Conservation (phyloP, 2,888 invertebrate species). For the Pyrgus malvae region DNA sequence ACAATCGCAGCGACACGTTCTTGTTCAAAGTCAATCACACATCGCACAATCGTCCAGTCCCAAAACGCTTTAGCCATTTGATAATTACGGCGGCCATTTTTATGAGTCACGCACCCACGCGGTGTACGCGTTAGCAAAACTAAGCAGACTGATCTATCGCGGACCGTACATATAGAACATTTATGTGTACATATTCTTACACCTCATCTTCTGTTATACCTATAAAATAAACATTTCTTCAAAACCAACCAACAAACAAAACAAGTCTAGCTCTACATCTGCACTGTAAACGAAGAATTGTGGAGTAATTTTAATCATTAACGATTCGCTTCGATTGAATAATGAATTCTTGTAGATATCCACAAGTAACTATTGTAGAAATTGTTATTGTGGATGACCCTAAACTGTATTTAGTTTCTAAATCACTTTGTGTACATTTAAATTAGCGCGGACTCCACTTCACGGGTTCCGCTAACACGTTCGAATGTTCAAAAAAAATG, state of each 20-base stretch:
- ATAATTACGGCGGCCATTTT: slow-evolving; percentile 21
- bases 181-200: slow-evolving; percentile 1
- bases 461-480: too few relatives aligned
- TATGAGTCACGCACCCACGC: slow-evolving; percentile 17
- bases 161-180: background rate
- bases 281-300: background rate
- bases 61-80: slow-evolving; percentile 2
- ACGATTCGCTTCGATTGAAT: too few relatives aligned
- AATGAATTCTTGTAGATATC: too few relatives aligned
- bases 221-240: background rate
- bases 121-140: slow-evolving; percentile 7
- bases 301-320: too few relatives aligned
- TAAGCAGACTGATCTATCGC: slow-evolving; percentile 1
- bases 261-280: background rate
- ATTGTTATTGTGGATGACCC: too few relatives aligned
- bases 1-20: too few relatives aligned
- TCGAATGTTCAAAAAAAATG: too few relatives aligned
- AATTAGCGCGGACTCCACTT: too few relatives aligned
- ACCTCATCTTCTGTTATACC: background rate
- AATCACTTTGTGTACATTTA: too few relatives aligned
- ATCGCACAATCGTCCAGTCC: background rate
- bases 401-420: too few relatives aligned
- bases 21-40: too few relatives aligned
- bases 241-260: background rate
- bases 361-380: too few relatives aligned